A percentile compares a stretch with the other conserved stretches of the same genome.
These are phyloP conservation scores for Aix galericulata DNA, from an alignment of 2,113 vertebrate species.

Conservation along the genomic window DNA sequence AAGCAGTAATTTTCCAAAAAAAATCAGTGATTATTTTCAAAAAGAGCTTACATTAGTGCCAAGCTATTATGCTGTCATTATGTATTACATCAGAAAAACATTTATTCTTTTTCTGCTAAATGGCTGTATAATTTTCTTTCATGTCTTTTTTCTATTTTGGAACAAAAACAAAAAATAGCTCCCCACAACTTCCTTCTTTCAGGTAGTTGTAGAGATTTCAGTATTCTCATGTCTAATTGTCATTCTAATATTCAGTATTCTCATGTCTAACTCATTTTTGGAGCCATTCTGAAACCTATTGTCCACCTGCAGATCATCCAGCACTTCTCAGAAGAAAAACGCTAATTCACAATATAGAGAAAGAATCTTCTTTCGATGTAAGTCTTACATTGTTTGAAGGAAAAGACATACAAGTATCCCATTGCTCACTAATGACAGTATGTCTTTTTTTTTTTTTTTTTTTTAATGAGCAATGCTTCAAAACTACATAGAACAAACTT, in stretches of 20 bases:
- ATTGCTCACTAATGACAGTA: background rate
- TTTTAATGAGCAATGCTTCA: background rate
- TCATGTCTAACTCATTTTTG: background rate
- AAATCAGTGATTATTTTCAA: background rate
- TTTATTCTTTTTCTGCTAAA: background rate
- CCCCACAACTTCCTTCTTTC: too few relatives aligned
- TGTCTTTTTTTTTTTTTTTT: background rate
- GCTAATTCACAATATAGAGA: background rate
- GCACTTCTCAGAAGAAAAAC: background rate
- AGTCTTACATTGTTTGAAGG: background rate
- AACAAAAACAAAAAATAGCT: background rate
- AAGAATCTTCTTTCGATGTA: background rate
- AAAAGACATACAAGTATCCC: background rate
- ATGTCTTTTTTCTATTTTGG: background rate
- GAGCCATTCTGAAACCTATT: fast-evolving
- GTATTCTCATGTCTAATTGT: too few relatives aligned
- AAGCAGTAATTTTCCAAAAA: background rate
- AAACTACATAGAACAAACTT: background rate
- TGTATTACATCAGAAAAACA: background rate
- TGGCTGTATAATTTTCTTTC: background rate
- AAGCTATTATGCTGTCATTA: background rate
- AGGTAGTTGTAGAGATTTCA: too few relatives aligned
- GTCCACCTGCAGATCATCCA: background rate
- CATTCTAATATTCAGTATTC: background rate
- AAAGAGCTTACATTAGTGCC: background rate